These are phyloP conservation scores for Butastur rufipennis DNA, from an alignment of 2,113 vertebrate genomes.

Conservation along the genomic window DNA sequence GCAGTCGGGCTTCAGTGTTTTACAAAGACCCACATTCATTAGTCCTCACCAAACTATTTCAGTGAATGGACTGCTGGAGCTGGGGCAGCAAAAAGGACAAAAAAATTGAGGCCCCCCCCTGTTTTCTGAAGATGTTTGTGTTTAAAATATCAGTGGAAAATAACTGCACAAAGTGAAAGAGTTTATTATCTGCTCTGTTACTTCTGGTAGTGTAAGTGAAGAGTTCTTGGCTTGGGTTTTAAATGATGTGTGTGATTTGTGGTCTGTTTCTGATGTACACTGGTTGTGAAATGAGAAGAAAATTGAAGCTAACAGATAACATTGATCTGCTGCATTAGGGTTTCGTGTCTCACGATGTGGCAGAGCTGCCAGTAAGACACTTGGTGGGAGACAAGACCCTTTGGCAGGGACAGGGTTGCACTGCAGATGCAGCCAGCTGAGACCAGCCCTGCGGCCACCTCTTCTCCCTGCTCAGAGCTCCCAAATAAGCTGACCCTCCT, in stretches of 20 bases:
- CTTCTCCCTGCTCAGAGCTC: neutral
- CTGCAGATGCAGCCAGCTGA: neutral
- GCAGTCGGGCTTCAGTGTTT: neutral
- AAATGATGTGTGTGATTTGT: neutral
- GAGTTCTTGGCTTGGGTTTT: neutral
- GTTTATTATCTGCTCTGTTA: neutral
- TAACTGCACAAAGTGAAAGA: neutral
- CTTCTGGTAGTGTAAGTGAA: neutral
- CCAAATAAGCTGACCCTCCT: neutral
- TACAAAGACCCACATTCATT: rapidly evolving
- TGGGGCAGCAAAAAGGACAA: neutral
- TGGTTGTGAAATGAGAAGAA: neutral
- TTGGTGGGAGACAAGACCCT: neutral
- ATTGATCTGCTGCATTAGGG: neutral
- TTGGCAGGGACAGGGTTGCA: neutral
- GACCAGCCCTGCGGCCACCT: neutral
- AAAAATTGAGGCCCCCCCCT: too few species aligned
- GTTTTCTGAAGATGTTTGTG: neutral
- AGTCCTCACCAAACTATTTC: neutral
- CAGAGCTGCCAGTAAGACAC: neutral
- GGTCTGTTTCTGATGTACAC: neutral
- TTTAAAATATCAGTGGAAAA: neutral
- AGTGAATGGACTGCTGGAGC: neutral
- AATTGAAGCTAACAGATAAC: neutral
- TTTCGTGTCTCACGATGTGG: rapidly evolving